Conservation (phyloP, 2,797 vertebrate genomes). For the Ambastaia sidthimunki region DNA sequence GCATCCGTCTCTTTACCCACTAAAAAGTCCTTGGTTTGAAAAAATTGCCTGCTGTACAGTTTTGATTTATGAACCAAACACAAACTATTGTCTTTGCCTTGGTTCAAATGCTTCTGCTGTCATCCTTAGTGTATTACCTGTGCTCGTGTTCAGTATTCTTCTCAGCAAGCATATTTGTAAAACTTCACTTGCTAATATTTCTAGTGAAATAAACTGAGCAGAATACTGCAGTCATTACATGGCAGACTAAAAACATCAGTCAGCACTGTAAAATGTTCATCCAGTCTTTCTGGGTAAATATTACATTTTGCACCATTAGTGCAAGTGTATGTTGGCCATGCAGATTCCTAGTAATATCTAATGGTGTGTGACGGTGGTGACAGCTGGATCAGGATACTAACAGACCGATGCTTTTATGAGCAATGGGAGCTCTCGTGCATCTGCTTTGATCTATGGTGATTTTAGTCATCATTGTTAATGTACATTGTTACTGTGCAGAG, state of each 20-base stretch:
- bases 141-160: constrained; percentile 4
- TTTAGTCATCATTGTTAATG: neutral
- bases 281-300: neutral
- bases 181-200: constrained; percentile 7
- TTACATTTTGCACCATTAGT: constrained; percentile 6
- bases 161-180: constrained; percentile 4
- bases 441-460: neutral
- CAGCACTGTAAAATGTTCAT: neutral
- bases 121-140: neutral
- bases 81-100: no score
- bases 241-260: neutral
- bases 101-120: no score
- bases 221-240: constrained; percentile 10
- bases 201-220: constrained; percentile 14
- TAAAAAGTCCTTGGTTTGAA: no score
- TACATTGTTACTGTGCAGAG: neutral
- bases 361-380: neutral
- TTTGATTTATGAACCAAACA: no score
- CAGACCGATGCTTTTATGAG: neutral
- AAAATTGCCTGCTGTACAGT: no score
- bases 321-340: constrained; percentile 1
- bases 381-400: constrained; percentile 6
- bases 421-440: neutral
- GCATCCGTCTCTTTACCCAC: no score
- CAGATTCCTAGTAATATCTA: constrained; percentile 21